These are phyloP conservation scores for Paramormyrops hopkinsi DNA, from an alignment of 2,797 vertebrate genomes.

Conservation along the genomic window DNA sequence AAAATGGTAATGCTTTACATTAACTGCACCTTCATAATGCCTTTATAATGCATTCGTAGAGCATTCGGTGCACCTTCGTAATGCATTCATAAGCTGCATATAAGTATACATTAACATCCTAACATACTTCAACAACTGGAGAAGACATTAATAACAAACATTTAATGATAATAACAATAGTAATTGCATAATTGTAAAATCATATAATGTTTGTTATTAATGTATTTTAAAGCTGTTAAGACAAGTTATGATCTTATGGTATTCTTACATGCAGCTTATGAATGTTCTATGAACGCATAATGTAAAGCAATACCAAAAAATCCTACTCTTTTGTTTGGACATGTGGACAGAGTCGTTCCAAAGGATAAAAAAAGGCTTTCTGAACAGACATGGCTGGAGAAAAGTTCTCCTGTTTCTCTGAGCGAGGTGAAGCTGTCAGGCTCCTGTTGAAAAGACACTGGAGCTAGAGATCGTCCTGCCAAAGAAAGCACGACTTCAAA, in stretches of 20 bases:
- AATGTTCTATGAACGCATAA: not conserved
- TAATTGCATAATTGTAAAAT: not conserved
- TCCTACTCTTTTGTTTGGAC: not conserved
- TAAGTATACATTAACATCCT: not conserved
- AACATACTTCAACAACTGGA: not conserved
- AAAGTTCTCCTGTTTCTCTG: slow-evolving; percentile 45
- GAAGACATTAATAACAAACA: not conserved
- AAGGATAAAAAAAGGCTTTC: not conserved
- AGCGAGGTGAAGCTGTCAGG: slow-evolving; percentile 58
- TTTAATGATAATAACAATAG: not conserved
- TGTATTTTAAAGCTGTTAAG: not conserved
- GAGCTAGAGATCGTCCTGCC: slow-evolving; percentile 50
- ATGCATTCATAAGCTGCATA: not conserved
- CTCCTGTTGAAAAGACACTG: slow-evolving; percentile 57
- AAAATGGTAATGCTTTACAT: not conserved
- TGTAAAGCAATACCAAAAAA: not conserved
- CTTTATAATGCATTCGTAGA: not conserved
- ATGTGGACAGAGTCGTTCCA: not conserved
- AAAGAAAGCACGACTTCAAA: slow-evolving; percentile 61
- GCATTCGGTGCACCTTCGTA: not conserved
- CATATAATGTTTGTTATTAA: not conserved
- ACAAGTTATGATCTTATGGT: not conserved
- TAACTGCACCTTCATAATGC: not conserved
- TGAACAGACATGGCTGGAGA: not conserved
- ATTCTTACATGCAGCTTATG: not conserved